These are phyloP conservation scores for Eupsittula cactorum DNA, from an alignment of 2,113 vertebrate species.

Conservation along the genomic window DNA sequence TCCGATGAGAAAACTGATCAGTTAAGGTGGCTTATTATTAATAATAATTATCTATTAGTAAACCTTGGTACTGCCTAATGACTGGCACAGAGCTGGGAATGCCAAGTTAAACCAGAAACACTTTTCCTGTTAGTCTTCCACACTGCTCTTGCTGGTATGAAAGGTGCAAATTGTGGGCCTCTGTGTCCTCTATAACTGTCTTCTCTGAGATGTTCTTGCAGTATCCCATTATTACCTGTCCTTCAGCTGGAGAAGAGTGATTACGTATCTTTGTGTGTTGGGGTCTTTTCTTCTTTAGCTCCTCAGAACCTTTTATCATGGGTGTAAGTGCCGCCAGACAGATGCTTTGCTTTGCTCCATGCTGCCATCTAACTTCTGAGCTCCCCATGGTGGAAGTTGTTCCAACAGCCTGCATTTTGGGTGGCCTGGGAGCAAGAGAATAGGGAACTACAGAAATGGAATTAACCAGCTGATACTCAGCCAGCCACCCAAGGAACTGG, in stretches of 20 bases:
- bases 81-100: not conserved
- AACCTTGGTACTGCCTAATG: not conserved
- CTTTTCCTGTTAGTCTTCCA: not conserved
- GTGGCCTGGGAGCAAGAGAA: not conserved
- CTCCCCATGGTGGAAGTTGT: not conserved
- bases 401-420: not conserved
- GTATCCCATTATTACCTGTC: not conserved
- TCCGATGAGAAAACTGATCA: not conserved
- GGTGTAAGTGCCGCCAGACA: rapidly evolving
- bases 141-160: rapidly evolving
- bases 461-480: not conserved
- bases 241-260: not conserved
- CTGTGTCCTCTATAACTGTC: rapidly evolving
- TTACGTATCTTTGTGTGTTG: rapidly evolving
- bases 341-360: not conserved
- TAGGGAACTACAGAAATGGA: not conserved
- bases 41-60: not conserved
- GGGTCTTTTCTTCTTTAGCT: not conserved
- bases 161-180: not conserved
- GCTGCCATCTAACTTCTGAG: not conserved
- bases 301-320: not conserved
- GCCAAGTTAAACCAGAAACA: not conserved
- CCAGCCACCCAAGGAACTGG: not conserved
- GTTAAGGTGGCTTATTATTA: not conserved
- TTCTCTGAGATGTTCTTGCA: not conserved